Evolutionary conservation across 2,888 invertebrate genomes (phyloP).

Genomic region (Tenthredo scrophulariae): DNA sequence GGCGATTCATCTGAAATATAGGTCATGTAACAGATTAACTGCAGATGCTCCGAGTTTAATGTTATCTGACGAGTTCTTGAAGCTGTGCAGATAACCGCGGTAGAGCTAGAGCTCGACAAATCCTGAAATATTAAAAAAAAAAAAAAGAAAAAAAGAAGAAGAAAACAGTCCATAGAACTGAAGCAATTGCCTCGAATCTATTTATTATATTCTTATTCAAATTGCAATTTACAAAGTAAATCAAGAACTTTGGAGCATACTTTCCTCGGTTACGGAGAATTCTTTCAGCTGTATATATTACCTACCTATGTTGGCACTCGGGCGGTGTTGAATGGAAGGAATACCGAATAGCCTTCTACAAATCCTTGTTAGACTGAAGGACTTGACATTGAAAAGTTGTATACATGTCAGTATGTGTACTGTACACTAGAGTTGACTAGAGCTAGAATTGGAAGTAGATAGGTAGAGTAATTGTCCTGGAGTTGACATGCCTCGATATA

Average conservation of each 20-base stretch:
- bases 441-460: neutral
- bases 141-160: neutral
- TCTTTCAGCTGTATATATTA: neutral
- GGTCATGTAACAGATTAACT: constrained; percentile 34
- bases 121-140: neutral
- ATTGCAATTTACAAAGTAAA: neutral
- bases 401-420: neutral
- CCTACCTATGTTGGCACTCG: neutral
- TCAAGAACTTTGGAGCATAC: neutral
- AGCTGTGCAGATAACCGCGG: neutral
- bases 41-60: constrained; percentile 21
- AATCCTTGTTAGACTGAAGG: neutral
- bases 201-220: neutral
- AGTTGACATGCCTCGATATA: neutral
- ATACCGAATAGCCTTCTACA: neutral
- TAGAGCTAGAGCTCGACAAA: neutral
- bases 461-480: neutral
- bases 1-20: neutral
- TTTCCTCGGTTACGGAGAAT: neutral
- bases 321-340: neutral
- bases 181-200: neutral
- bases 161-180: neutral
- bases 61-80: neutral
- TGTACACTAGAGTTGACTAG: neutral
- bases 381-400: neutral